These are phyloP conservation scores for Campylomormyrus tamandua DNA, from an alignment of 2,113 vertebrate genomes.

Conservation along the genomic window DNA sequence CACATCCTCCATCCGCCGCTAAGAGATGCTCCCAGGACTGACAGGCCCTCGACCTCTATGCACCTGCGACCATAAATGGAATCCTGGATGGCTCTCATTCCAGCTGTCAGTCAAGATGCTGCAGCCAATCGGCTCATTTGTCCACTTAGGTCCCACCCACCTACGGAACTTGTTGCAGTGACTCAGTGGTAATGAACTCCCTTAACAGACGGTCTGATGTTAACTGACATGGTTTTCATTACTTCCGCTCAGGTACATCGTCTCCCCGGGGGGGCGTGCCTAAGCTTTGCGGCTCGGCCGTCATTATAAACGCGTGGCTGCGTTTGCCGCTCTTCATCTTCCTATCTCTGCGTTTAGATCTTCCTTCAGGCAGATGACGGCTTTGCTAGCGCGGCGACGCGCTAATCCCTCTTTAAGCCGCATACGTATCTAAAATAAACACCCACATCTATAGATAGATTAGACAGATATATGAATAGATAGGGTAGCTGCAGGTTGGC, in stretches of 20 bases:
- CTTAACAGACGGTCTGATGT: not conserved
- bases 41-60: not conserved
- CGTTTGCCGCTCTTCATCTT: not conserved
- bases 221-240: not conserved
- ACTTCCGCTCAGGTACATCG: not conserved
- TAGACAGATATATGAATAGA: constrained; percentile 9
- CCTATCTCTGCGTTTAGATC: not conserved
- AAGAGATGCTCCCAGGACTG: not conserved
- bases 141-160: not conserved
- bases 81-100: not conserved
- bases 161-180: not conserved
- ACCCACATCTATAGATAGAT: constrained; percentile 22
- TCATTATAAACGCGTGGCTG: not conserved
- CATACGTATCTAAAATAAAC: not conserved
- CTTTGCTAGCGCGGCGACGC: not conserved
- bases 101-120: not conserved
- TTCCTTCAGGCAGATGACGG: not conserved
- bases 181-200: not conserved
- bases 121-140: not conserved
- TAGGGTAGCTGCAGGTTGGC: not conserved
- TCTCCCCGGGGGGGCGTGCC: not conserved
- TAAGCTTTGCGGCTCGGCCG: not conserved
- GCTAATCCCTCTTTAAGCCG: not conserved
- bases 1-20: not conserved
- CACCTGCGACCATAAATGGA: not conserved